Evolutionary conservation across 2,113 vertebrate genomes (phyloP), one percentile per base, ranked within the genome.

Genomic region (Butorides virescens): DNA sequence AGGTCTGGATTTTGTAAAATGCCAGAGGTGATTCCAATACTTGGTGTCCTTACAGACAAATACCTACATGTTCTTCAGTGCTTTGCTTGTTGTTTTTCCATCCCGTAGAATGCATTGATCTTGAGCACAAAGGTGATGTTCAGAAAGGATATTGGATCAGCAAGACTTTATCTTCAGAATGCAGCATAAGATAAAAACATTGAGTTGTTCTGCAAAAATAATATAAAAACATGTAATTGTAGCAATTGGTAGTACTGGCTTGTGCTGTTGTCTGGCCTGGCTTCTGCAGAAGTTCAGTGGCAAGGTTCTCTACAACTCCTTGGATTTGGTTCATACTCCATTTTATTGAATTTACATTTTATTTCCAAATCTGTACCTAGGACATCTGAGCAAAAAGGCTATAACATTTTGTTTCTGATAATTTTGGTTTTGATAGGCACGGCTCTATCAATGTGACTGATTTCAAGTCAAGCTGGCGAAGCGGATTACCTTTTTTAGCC

Each of bases 381-480:
- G 32, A 55, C n/a, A 52, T 53, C 53, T 53, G 77, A 76, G 68
- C 37, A 44, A 92, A 63, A 30, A 62, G 53, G 12, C 49, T 75
- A 5, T 90, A 44, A 80, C 13, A 6, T 87, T 89, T 66, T 92
- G 36, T 92, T 94, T 95, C 77, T 71, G 25, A 63, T 84, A 0
- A 7, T 58, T 93, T 61, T 62, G 74, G 94, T 44, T 44, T 44
- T 44, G 58, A 21, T 78, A 99, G 99, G 94, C 97, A 98, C 0
- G 98, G 98, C 63, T 99, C 98, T 79, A 76, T 99, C 80, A 98
- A 32, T 36, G 98, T 99, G 63, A 98, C 98, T 77, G 99, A 99
- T 97, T 99, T 99, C 94, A 99, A 99, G 87, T 96, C 97, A 34
- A 99, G 99, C 96, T 99, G 99, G 99, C 98, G 99, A 94, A 99